Base-by-base conservation (phyloP, 2,797 vertebrate genomes). In the Caiman crocodilus region DNA sequence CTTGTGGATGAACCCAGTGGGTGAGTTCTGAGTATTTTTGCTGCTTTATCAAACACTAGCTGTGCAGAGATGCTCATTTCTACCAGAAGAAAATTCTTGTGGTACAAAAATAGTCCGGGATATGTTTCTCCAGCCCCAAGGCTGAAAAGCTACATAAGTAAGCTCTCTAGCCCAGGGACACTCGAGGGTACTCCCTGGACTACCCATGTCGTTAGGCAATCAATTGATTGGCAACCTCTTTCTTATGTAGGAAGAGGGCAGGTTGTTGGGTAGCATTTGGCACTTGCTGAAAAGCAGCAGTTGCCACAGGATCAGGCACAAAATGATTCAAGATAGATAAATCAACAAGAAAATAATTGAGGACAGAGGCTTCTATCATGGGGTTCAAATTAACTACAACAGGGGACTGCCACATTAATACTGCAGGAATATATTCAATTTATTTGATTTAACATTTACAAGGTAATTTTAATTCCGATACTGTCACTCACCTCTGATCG, bases 401-500 rank as follows among this genome's bases (percentile, higher is more conserved):
- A 14, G 63, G 56, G 76, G 61, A 87, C 35, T 21, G 14, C 17
- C 50, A 74, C 18, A 17, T 67, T 71, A 28, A 65, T 76, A 42
- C 77, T 1, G 4, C 35, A 58, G 15, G 80, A 1, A 14, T 50
- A 75, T 23, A 59, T 2, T 79, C 60, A 26, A 7, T 75, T 13
- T 13, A 87, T 58, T 65, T 60, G 15, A 50, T 92, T 89, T 79
- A 82, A 3, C 4, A 23, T 75, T 85, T 65, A 75, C 3, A 23
- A 4, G 55, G 4, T 86, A 76, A 84, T 60, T 79, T n/a, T 84
- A 85, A 82, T 0, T 11, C 76, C 3, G 83, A 84, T 4, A 25
- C 4, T 2, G 18, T 5, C 17, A 77, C 95, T 98, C 91, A 99
- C 99, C 99, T 99, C 98, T 99, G 99, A 98, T 99, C 99, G 79